phyloP scores from a whole-genome alignment of 2,797 vertebrate species.

The Atherinosoma microstoma region DNA sequence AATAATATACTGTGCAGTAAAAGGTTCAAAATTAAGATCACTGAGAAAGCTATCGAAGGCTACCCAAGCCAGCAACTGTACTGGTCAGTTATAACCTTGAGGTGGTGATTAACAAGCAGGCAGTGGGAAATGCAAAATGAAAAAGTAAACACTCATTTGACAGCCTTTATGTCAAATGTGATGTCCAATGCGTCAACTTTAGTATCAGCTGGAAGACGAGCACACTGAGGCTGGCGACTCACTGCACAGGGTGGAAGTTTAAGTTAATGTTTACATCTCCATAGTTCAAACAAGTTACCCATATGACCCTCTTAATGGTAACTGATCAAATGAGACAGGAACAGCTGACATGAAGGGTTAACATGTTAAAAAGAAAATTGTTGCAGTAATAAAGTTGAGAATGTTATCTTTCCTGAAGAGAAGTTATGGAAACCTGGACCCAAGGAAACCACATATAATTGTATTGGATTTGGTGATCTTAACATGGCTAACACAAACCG shows the following conservation, averaged over 20 bases:
- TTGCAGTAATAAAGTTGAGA: neutral
- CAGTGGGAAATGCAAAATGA: neutral
- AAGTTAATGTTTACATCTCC: neutral
- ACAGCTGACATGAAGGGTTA: neutral
- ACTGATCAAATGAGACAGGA: too few relatives aligned
- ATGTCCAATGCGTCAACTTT: neutral
- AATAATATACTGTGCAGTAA: conserved; percentile 14
- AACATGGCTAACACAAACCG: neutral
- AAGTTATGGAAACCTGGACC: neutral
- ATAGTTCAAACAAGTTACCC: neutral
- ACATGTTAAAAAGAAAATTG: neutral
- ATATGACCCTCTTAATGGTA: neutral
- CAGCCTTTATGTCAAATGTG: too few relatives aligned
- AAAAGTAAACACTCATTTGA: neutral
- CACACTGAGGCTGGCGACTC: neutral
- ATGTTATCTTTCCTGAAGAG: neutral
- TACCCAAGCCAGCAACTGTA: neutral
- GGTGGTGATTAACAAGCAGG: neutral
- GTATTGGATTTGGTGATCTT: neutral
- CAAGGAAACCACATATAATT: neutral
- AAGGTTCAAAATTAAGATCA: neutral
- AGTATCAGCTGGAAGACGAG: too few relatives aligned
- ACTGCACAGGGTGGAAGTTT: neutral
- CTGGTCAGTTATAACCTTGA: conserved; percentile 1
- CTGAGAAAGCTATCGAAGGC: neutral